Percentiles rank a stretch among this genome's conserved stretches.
phyloP scores from a whole-genome alignment of 2,113 vertebrate genomes.

The Pteropus alecto region DNA sequence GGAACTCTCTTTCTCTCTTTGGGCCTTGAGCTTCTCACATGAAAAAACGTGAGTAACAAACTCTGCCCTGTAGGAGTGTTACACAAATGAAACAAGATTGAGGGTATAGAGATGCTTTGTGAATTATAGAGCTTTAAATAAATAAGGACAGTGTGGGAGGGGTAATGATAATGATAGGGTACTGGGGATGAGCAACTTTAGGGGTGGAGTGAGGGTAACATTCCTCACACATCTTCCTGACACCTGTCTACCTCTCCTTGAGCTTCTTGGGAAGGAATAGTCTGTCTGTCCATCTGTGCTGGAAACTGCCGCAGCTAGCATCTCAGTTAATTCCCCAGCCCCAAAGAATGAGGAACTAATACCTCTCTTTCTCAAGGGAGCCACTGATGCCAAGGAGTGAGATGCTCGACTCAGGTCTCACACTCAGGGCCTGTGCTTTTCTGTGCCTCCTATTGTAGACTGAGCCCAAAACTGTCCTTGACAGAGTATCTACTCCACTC shows the following conservation, averaged over 20 bases:
- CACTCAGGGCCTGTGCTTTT: not conserved
- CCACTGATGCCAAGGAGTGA: not conserved
- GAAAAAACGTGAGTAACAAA: not conserved
- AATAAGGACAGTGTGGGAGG: not conserved
- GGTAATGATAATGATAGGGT: not conserved
- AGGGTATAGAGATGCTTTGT: not conserved
- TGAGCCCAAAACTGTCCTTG: not conserved
- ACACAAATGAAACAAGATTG: not conserved
- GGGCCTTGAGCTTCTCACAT: not conserved
- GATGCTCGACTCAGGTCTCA: too few species aligned
- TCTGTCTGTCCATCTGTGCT: not conserved
- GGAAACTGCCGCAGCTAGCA: not conserved
- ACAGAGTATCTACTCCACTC: not conserved
- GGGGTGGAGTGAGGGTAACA: not conserved
- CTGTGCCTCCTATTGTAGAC: not conserved
- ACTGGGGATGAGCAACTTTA: fast-evolving
- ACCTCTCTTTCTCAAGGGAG: not conserved
- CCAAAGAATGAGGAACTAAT: too few species aligned
- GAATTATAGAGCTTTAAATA: not conserved
- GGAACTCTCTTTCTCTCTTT: not conserved
- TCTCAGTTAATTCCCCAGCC: not conserved
- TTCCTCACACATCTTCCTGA: not conserved
- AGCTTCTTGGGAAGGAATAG: not conserved
- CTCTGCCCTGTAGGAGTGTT: not conserved
- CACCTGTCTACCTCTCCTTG: fast-evolving